These are phyloP conservation scores for Ctena decussata DNA, from an alignment of 2,888 invertebrate species.

Conservation along the genomic window DNA sequence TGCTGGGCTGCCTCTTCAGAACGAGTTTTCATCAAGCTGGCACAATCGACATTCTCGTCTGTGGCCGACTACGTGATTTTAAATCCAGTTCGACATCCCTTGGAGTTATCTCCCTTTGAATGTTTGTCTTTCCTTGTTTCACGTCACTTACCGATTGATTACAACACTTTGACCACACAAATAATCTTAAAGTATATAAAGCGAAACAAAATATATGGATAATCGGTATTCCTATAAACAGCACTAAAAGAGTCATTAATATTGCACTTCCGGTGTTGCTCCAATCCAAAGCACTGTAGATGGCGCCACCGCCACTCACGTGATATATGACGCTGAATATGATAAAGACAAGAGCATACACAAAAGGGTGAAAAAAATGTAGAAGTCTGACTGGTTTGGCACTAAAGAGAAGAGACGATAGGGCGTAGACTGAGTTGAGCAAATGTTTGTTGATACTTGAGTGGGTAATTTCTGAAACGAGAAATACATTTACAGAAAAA, in stretches of 20 bases:
- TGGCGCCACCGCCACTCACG: slow-evolving; percentile 51
- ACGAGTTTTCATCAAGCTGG: too few species aligned
- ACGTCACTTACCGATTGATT: neutral
- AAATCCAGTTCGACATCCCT: slow-evolving; percentile 8
- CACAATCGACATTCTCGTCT: neutral
- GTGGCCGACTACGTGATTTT: neutral
- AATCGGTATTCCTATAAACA: slow-evolving; percentile 60
- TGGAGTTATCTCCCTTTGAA: slow-evolving; percentile 34
- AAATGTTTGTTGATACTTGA: slow-evolving; percentile 68
- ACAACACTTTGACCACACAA: slow-evolving; percentile 14
- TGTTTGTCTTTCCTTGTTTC: neutral
- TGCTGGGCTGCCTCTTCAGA: too few species aligned
- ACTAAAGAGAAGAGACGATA: slow-evolving; percentile 51
- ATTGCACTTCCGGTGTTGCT: slow-evolving; percentile 35
- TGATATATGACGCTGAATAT: slow-evolving; percentile 69
- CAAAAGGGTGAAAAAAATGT: slow-evolving; percentile 66
- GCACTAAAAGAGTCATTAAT: slow-evolving; percentile 1
- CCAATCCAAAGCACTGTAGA: slow-evolving; percentile 70
- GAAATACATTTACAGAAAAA: too few species aligned
- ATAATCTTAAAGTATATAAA: slow-evolving; percentile 48
- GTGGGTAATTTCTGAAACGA: slow-evolving; percentile 56
- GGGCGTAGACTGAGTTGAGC: slow-evolving; percentile 63
- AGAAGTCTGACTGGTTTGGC: slow-evolving; percentile 68
- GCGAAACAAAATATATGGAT: slow-evolving; percentile 61
- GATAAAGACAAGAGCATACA: slow-evolving; percentile 59